Base-by-base conservation (phyloP, 2,888 invertebrate species). In the Meganola albula region DNA sequence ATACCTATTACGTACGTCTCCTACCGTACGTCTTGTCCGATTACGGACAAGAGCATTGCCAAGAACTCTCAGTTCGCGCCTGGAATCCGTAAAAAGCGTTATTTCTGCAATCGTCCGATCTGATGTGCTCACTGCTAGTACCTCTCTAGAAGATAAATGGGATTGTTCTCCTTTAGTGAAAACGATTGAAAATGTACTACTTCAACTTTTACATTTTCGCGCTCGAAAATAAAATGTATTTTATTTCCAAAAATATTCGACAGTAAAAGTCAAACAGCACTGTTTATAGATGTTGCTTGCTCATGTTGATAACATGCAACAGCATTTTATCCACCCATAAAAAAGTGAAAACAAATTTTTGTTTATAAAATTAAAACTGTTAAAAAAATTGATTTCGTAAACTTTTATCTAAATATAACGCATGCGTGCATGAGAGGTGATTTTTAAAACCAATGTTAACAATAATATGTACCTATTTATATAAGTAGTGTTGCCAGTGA, bases 131-230 rank as follows among this genome's bases (percentile, higher is more conserved):
- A 64, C n/a, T n/a, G n/a, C n/a, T n/a, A n/a, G n/a, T n/a, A 71
- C 63, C 72, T 66, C 68, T 69, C 63, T 51, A 45, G 40, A 64
- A 71, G 70, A 77, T 74, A 75, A 74, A 78, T 73, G 70, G 66
- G 60, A 53, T 70, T 74, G 70, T 73, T 70, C 65, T 58, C 59
- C 66, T 62, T 57, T 58, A 62, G 49, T 48, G 50, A 62, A 61
- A 47, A 53, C 63, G 54, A 74, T 72, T 73, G 65, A 69, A 69
- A 63, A 20, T 55, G 55, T 52, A 59, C 58, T 43, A 48, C 53
- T 57, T 20, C 45, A 41, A 49, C 49, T 44, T 48, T 46, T 49
- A 56, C 55, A 55, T 56, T 44, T 44, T 50, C 53, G 44, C 31
- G 35, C 27, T 31, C 35, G 34, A 29, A 30, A 34, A 33, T 40